Base-by-base conservation (phyloP, 2,888 invertebrate genomes). In the Pharmacophagus antenor region DNA sequence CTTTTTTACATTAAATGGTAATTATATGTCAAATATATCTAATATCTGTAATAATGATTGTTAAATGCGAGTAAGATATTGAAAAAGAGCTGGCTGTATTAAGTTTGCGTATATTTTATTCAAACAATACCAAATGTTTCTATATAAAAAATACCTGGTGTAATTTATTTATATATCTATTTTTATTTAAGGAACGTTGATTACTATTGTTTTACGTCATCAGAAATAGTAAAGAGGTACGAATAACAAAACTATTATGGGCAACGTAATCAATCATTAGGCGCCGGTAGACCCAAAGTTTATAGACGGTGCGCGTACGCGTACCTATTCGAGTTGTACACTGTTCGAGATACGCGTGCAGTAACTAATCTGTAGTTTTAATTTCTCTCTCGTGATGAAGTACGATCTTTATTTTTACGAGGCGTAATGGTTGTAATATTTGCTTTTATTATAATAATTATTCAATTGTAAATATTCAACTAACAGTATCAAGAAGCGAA, bases 231-330 rank as follows among this genome's bases (percentile, higher is more conserved):
- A 70, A 68, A 70, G 74, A 72, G 73, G 73, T 74, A 70, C 72
- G 68, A 71, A 70, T 67, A 79, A 73, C 74, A 73, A 68, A 76
- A 82, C 85, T 84, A 84, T 75, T 82, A 86, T 87, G 84, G 78
- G 68, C 78, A 76, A 70, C 77, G 74, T 74, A 71, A 88, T 89
- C 87, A 88, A 88, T 88, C 88, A 85, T 72, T 73, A 70, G 72
- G 72, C 74, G 72, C 70, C 79, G 70, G 70, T 76, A 77, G 76
- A 74, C n/a, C n/a, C 71, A 72, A 67, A 73, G 70, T 85, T 85
- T 85, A 86, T 79, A 77, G 72, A 70, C 63, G 63, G 72, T 71
- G 73, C 80, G 81, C 80, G 78, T 71, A 74, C 81, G 81, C 80
- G 78, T 73, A 74, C 70, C 73, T 72, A 76, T 71, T 72, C 65